A percentile compares a stretch with the other conserved stretches of the same genome.
These are phyloP conservation scores for Mechanitis mazaeus DNA, from an alignment of 2,888 invertebrate species.

Conservation along the genomic window DNA sequence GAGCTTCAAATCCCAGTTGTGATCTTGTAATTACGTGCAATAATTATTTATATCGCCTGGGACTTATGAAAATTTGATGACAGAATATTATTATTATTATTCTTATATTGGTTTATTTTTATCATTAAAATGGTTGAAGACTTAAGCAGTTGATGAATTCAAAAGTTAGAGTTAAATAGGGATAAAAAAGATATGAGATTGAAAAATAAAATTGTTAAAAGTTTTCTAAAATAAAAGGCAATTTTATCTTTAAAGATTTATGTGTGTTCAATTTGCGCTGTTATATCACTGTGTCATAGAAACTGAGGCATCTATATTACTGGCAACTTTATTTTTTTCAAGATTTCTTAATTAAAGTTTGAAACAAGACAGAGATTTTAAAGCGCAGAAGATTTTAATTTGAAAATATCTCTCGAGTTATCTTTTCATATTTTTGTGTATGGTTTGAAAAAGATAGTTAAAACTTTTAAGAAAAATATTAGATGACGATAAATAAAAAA, in stretches of 20 bases:
- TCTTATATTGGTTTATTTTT: too few relatives aligned
- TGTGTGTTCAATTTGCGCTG: background rate
- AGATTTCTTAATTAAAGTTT: slow-evolving; percentile 1
- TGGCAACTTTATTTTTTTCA: background rate
- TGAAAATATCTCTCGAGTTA: background rate
- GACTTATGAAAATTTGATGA: background rate
- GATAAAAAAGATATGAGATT: background rate
- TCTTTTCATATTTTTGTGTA: background rate
- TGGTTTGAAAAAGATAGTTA: too few relatives aligned
- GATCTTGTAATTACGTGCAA: background rate
- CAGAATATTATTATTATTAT: too few relatives aligned
- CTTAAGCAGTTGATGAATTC: too few relatives aligned
- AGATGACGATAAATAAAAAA: too few relatives aligned
- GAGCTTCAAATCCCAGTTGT: background rate
- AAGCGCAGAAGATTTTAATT: background rate
- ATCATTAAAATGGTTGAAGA: too few relatives aligned
- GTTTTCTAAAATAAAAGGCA: background rate
- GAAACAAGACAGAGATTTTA: slow-evolving; percentile 3
- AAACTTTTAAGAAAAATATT: too few relatives aligned
- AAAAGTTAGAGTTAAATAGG: too few relatives aligned
- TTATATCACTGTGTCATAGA: background rate
- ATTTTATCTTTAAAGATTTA: background rate
- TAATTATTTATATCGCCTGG: background rate
- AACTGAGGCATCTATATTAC: background rate
- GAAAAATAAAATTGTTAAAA: background rate